Evolutionary conservation across 2,113 vertebrate genomes (phyloP).

Genomic region (Epinephelus moara): DNA sequence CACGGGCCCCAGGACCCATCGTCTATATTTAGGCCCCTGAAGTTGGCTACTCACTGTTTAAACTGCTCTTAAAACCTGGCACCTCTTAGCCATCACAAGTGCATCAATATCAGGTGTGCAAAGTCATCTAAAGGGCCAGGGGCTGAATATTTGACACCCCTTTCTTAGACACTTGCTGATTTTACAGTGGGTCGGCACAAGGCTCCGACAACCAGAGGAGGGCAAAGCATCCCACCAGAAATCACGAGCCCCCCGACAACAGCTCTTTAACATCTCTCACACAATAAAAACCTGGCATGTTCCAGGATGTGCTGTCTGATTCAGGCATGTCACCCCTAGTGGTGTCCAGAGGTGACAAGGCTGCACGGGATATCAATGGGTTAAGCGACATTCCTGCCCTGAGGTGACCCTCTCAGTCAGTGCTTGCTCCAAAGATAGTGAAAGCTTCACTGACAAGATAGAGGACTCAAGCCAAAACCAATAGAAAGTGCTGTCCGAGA

Average conservation of each 20-base stretch:
- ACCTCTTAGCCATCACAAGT: no score
- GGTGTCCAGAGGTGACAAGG: slow-evolving; percentile 21
- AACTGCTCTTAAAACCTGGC: no score
- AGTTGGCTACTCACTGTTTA: no score
- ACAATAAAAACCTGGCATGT: slow-evolving; percentile 16
- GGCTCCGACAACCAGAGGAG: not conserved
- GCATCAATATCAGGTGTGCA: no score
- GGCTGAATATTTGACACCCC: no score
- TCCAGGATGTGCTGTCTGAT: slow-evolving; percentile 16
- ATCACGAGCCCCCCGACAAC: not conserved
- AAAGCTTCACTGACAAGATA: slow-evolving; percentile 58
- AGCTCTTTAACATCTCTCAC: slow-evolving; percentile 9
- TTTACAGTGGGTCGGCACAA: not conserved
- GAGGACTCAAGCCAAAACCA: slow-evolving; percentile 62
- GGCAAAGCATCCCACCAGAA: not conserved
- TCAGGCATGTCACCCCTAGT: not conserved
- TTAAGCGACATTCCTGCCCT: slow-evolving; percentile 40
- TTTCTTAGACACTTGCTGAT: not conserved
- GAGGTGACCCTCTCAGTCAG: slow-evolving; percentile 37
- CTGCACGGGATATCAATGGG: slow-evolving; percentile 47
- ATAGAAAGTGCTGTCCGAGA: slow-evolving; percentile 50
- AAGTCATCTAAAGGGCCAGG: no score
- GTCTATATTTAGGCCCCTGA: no score
- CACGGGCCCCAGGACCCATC: no score
- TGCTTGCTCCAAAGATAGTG: slow-evolving; percentile 45